Base-by-base conservation (phyloP, 2,888 invertebrate genomes). In the Zhuqinia jingwanae region DNA sequence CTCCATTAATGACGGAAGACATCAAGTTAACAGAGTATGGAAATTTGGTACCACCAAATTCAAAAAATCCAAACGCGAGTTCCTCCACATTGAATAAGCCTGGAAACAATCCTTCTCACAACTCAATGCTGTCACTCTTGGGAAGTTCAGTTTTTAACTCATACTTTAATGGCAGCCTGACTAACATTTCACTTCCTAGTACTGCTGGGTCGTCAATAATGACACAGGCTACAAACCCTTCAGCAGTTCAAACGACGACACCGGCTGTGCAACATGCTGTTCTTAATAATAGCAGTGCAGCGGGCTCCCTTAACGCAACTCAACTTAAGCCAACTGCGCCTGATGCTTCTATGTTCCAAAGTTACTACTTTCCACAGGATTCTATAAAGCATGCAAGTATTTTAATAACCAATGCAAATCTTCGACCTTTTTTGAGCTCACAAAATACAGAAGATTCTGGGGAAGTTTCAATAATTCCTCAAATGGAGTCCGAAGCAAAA, bases 291-390 rank as follows among this genome's bases (percentile, higher is more conserved):
- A n/a, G 30, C 13, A 63, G 30, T 30, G n/a, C 30, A 0, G 63
- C 30, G 2, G 30, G 63, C 20, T 63, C 63, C 8, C 13, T 63
- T 1, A 15, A 15, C n/a, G 3, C 15, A n/a, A 5, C 70, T 63
- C 63, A 63, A 15, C 63, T 53, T 11, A 20, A 10, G 11, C 63
- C 63, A 6, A 63, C 47, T 22, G 47, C 47, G 2, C 42, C 70
- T 15, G 73, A 15, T 1, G 25, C 73, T 25, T 25, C 73, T 3
- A 0, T 15, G 30, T 82, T 75, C 45, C 58, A 82, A 8, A 45
- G 47, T 20, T 82, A 82, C 22, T 82, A 82, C 45, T 50, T 36
- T 53, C 70, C 73, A n/a, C 47, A 58, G 6, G 85, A 85, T 8
- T 73, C 73, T 17, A 63, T 85, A 0, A 70, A 63, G 50, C 22